Evolutionary conservation across 1,140 invertebrate species (phyloP).

Genomic region (Drosophila pseudoananassae): DNA sequence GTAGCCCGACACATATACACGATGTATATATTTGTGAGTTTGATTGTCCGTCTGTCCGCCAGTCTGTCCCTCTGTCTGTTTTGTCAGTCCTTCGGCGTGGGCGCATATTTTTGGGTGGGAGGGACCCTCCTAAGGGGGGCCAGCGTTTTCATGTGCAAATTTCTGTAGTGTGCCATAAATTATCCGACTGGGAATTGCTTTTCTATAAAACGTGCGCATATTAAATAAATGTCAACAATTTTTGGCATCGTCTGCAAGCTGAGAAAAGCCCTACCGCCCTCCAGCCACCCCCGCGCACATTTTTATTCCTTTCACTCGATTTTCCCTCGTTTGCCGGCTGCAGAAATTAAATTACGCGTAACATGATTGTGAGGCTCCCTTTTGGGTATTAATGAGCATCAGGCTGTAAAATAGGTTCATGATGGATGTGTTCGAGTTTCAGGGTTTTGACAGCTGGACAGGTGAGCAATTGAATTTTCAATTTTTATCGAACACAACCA

Average conservation of each 20-base stretch:
- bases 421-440: conserved; percentile 59
- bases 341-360: conserved; percentile 80
- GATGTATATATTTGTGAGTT: conserved; percentile 25
- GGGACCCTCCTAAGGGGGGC: background rate
- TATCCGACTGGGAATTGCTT: conserved; percentile 82
- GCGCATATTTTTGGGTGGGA: conserved; percentile 7
- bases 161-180: conserved; percentile 82
- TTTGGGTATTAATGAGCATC: conserved; percentile 78
- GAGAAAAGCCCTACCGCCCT: conserved; percentile 20
- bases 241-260: conserved; percentile 57
- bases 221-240: conserved; percentile 83
- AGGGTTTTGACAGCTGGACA: conserved; percentile 52
- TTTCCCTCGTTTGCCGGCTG: conserved; percentile 35
- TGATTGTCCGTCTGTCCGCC: conserved; percentile 26
- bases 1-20: conserved; percentile 19
- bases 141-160: conserved; percentile 77
- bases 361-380: conserved; percentile 73
- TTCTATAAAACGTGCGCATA: conserved; percentile 83
- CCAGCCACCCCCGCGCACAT: conserved; percentile 8
- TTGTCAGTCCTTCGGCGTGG: conserved; percentile 7
- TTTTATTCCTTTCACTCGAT: conserved; percentile 51
- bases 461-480: conserved; percentile 54
- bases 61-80: conserved; percentile 3
- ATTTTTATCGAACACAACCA: background rate
- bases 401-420: conserved; percentile 59